Conservation (phyloP, 1,140 invertebrate species). For the Penaeus vannamei region DNA sequence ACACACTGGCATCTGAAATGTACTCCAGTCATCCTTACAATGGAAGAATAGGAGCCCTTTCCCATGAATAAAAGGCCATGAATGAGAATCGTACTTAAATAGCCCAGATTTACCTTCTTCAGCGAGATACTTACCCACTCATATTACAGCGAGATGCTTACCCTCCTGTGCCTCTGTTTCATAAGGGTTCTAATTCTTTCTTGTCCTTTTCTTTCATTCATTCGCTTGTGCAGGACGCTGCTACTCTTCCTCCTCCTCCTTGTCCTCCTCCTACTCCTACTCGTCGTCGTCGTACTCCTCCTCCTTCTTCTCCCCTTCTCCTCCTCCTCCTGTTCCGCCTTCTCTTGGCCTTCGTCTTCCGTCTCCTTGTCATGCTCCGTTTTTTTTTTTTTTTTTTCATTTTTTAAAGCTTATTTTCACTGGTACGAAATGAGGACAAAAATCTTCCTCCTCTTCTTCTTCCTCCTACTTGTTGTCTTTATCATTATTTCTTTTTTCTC, state of each 20-base stretch:
- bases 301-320: not conserved
- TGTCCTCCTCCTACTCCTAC: not conserved
- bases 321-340: not conserved
- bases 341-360: not conserved
- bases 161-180: too few species aligned
- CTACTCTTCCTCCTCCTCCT: slow-evolving; percentile 1
- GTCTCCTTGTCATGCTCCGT: not conserved
- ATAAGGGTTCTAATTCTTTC: not conserved
- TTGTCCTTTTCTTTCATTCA: slow-evolving; percentile 1
- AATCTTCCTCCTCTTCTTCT: not conserved
- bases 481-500: too few species aligned
- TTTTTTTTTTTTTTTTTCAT: not conserved
- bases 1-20: too few species aligned
- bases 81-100: too few species aligned
- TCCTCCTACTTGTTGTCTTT: not conserved
- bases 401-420: too few species aligned
- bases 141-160: too few species aligned
- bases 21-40: too few species aligned
- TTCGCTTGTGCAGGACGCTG: not conserved
- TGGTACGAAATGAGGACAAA: slow-evolving; percentile 1
- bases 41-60: too few species aligned
- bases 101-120: too few species aligned
- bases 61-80: too few species aligned
- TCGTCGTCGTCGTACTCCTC: not conserved
- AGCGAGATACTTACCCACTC: too few species aligned